These are phyloP conservation scores for Hydractinia symbiolongicarpus DNA, from an alignment of 30 jellyfish, hydroid and myxozoan species.

Conservation along the genomic window DNA sequence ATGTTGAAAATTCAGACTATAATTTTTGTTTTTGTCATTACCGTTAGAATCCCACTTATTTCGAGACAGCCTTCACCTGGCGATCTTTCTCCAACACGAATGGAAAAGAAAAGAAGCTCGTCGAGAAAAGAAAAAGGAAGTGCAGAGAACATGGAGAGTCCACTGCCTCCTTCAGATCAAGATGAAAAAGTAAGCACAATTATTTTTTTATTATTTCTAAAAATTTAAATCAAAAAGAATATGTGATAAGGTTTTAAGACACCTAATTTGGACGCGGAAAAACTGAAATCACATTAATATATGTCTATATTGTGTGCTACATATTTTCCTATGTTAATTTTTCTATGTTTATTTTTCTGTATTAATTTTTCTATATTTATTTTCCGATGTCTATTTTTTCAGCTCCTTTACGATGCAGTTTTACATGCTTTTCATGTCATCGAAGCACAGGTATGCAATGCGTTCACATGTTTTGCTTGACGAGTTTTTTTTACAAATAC, in stretches of 20 bases:
- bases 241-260: too few relatives aligned
- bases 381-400: not conserved
- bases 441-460: conserved; percentile 50
- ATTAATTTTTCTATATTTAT: not conserved
- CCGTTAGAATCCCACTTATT: conserved; percentile 57
- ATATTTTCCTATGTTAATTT: not conserved
- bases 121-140: conserved; percentile 63
- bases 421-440: conserved; percentile 51
- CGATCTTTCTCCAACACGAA: conserved; percentile 47
- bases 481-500: not conserved
- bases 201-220: not conserved
- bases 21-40: too few relatives aligned
- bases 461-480: not conserved
- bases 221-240: not conserved
- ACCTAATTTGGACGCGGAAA: not conserved
- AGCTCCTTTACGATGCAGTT: conserved; percentile 66
- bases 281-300: too few relatives aligned
- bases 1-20: too few relatives aligned
- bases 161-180: conserved; percentile 64
- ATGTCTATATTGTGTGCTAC: not conserved
- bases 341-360: not conserved
- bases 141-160: conserved; percentile 67
- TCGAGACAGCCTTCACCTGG: conserved; percentile 73
- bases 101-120: conserved; percentile 46
- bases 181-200: conserved; percentile 57